A percentile compares a stretch with the other conserved stretches of the same genome.
Evolutionary conservation across 2,113 vertebrate species (phyloP).

Genomic region (Silurus asotus): DNA sequence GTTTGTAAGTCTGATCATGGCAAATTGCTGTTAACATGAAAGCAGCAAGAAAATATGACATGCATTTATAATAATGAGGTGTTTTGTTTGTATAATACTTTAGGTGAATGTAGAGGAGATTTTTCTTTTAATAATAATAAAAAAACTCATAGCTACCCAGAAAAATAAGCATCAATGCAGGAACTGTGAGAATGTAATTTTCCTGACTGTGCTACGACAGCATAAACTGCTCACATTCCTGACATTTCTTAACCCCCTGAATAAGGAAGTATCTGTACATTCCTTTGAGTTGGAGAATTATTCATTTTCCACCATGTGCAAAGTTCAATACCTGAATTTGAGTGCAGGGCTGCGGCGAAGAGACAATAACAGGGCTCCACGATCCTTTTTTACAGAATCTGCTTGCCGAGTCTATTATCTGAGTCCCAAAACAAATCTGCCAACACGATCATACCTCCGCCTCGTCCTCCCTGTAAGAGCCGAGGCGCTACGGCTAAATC

Average conservation of each 20-base stretch:
- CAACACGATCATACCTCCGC: constrained; percentile 60
- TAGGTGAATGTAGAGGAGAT: constrained; percentile 16
- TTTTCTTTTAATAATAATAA: not conserved
- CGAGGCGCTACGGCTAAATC: constrained; percentile 42
- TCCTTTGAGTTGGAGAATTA: constrained; percentile 60
- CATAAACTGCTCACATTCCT: constrained; percentile 51
- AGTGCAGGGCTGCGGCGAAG: constrained; percentile 57
- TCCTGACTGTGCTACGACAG: constrained; percentile 34
- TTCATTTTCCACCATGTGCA: constrained; percentile 58
- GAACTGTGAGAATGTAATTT: constrained; percentile 38
- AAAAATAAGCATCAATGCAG: not conserved
- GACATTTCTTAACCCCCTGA: constrained; percentile 63
- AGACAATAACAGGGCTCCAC: constrained; percentile 62
- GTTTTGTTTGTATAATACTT: constrained; percentile 17
- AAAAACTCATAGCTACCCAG: constrained; percentile 5
- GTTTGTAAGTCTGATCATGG: constrained; percentile 6
- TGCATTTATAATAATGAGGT: constrained; percentile 29
- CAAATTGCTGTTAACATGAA: constrained; percentile 61
- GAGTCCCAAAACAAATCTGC: constrained; percentile 64
- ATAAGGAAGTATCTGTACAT: constrained; percentile 40
- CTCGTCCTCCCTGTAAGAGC: constrained; percentile 53
- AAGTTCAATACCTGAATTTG: constrained; percentile 60
- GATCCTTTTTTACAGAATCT: constrained; percentile 54
- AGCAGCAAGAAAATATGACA: constrained; percentile 33
- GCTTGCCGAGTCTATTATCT: constrained; percentile 62